Base-by-base conservation (phyloP, 2,888 invertebrate genomes). In the Baccha elongata region DNA sequence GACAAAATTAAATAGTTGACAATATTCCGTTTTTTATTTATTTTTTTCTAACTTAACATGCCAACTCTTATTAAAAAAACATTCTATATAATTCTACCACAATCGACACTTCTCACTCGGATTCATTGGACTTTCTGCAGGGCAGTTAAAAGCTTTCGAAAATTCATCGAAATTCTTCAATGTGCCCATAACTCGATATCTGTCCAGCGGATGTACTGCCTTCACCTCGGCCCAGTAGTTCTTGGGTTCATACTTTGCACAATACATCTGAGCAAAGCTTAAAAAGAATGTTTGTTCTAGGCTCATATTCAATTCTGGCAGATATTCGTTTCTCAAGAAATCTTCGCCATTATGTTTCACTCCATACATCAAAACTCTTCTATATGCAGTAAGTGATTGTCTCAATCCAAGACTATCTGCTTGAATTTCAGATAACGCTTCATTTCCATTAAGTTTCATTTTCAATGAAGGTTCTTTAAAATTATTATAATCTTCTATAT, bases 131-230 rank as follows among this genome's bases (percentile, higher is more conserved):
- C 87, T 86, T 7, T 87, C 87, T 21, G 85, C 80, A 21, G 88
- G 87, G 55, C 89, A 89, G 2, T 85, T 86, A 13, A 89, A 89
- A 5, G 86, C 88, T 0, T 84, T 69, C 0, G 89, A 87, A 60
- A 89, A 89, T 26, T 89, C 89, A 32, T 89, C 89, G 23, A 87
- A 90, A 71, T 89, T 88, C 32, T 87, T 89, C 78, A 89, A 26
- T 0, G 90, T 88, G 48, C 89, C 89, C 53, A 87, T 60, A 1
- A 89, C 89, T 0, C 89, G 4, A 89, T 87, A 90, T 65, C 88
- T 89, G 64, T 89, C 88, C 29, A 88, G 83, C 2, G 88, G 86
- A 58, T 89, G 89, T 8, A 86, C 87, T 21, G 86, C 68, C 0
- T 79, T 85, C 5, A 89, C 44, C 40, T 89, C 88, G 29, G 86